A percentile compares a stretch with the other conserved stretches of the same genome.
phyloP scores from a whole-genome alignment of 1,140 invertebrate genomes.

The Harpegnathos saltator region DNA sequence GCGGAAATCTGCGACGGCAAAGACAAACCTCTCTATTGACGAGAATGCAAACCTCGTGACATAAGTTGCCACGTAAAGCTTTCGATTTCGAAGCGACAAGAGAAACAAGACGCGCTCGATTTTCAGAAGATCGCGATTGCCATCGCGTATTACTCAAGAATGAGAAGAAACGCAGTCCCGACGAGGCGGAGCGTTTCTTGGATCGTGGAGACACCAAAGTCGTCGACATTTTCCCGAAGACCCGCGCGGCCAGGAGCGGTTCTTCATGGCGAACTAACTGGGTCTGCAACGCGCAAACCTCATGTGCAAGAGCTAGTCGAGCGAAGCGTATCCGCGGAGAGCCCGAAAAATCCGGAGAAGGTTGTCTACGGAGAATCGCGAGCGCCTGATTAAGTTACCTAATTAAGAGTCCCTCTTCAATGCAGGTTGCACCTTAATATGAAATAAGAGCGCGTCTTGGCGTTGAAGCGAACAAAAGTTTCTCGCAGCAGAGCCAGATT shows the following conservation, averaged over 20 bases:
- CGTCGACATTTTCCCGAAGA: slow-evolving; percentile 14
- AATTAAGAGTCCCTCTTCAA: no score
- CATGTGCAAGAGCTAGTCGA: background rate
- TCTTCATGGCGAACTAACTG: background rate
- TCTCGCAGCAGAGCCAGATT: no score
- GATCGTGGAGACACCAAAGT: slow-evolving; percentile 61
- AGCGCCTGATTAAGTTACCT: background rate
- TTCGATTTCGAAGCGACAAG: background rate
- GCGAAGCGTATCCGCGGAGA: background rate
- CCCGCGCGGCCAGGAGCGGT: background rate
- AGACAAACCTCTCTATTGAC: background rate
- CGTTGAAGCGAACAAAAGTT: no score
- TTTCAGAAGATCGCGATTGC: slow-evolving; percentile 25
- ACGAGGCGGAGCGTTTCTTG: slow-evolving; percentile 35
- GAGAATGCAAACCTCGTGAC: no score
- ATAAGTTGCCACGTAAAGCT: no score
- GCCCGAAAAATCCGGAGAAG: slow-evolving; percentile 41
- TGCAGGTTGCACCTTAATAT: no score
- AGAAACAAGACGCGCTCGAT: background rate
- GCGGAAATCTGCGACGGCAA: background rate
- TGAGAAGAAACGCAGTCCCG: slow-evolving; percentile 56
- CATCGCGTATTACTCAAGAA: slow-evolving; percentile 47
- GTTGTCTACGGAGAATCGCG: slow-evolving; percentile 7
- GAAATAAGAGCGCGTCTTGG: no score
- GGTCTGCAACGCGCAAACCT: background rate